These are phyloP conservation scores for Epinotia bilunana DNA, from an alignment of 2,888 invertebrate species.

Conservation along the genomic window DNA sequence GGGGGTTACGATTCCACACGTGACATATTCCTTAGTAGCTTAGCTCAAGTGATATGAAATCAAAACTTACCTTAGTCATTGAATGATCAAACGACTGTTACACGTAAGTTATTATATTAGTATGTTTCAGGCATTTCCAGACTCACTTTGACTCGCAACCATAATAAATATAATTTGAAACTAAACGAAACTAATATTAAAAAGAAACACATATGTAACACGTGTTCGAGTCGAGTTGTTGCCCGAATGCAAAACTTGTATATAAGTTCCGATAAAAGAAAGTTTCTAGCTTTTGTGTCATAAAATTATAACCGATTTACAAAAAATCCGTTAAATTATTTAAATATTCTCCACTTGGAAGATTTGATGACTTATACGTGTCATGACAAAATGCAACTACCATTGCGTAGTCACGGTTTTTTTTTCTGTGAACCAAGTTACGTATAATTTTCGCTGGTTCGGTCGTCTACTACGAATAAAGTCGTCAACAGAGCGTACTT, in stretches of 20 bases:
- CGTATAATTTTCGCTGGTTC: too few species aligned
- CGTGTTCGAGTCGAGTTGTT: slow-evolving; percentile 52
- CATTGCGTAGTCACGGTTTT: too few species aligned
- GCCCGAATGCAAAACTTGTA: slow-evolving; percentile 54
- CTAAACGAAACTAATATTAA: slow-evolving; percentile 66
- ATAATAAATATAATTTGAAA: slow-evolving; percentile 46
- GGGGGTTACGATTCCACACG: too few species aligned
- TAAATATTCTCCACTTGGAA: too few species aligned
- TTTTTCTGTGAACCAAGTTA: too few species aligned
- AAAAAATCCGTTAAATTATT: too few species aligned
- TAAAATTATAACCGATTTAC: not conserved
- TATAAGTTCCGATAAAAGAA: slow-evolving; percentile 33
- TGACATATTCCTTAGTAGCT: too few species aligned
- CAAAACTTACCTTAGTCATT: not conserved
- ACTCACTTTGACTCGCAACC: slow-evolving; percentile 28
- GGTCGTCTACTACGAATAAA: too few species aligned
- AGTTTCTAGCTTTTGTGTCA: slow-evolving; percentile 36
- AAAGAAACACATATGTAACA: too few species aligned
- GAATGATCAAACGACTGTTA: not conserved
- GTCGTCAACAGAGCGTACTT: too few species aligned
- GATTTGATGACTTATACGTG: too few species aligned
- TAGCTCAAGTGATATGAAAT: not conserved
- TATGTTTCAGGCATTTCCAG: not conserved
- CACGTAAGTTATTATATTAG: not conserved
- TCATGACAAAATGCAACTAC: too few species aligned